phyloP scores from a whole-genome alignment of 2,888 invertebrate species.

The Hemistola chrysoprasaria region DNA sequence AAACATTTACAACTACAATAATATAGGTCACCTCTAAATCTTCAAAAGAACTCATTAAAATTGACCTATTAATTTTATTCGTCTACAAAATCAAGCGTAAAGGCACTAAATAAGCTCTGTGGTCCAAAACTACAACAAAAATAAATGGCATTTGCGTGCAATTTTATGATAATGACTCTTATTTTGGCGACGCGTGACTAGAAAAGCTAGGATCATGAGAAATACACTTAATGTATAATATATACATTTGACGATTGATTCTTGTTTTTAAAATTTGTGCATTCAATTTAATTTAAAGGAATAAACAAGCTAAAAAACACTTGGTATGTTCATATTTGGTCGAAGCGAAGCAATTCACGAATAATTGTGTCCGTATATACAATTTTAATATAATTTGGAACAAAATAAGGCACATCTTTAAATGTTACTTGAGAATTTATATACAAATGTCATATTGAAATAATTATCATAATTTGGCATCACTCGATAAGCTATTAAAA shows the following conservation, averaged over 20 bases:
- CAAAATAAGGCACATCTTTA: conserved; percentile 44
- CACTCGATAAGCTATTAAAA: conserved; percentile 45
- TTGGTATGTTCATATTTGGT: conserved; percentile 6
- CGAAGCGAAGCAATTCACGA: conserved; percentile 1
- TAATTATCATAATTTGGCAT: conserved; percentile 60
- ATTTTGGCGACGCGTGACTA: conserved; percentile 51
- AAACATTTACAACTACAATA: too few species aligned
- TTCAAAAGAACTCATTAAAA: too few species aligned
- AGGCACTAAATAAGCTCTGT: conserved; percentile 33
- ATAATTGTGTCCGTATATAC: too few species aligned
- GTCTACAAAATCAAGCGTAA: conserved; percentile 10
- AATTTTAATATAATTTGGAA: conserved; percentile 4
- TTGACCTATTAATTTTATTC: too few species aligned
- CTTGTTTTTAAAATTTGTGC: too few species aligned
- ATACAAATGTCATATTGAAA: conserved; percentile 52
- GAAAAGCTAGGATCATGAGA: conserved; percentile 45
- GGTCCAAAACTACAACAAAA: conserved; percentile 6
- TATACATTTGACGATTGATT: too few species aligned
- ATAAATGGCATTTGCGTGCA: conserved; percentile 9
- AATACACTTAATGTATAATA: conserved; percentile 1
- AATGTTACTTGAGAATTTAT: conserved; percentile 31
- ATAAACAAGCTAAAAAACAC: neutral
- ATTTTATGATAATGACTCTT: conserved; percentile 31
- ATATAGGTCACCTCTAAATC: too few species aligned
- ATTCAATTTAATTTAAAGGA: neutral